Conservation (phyloP, 2,797 vertebrate genomes). For the Florisuga fusca region DNA sequence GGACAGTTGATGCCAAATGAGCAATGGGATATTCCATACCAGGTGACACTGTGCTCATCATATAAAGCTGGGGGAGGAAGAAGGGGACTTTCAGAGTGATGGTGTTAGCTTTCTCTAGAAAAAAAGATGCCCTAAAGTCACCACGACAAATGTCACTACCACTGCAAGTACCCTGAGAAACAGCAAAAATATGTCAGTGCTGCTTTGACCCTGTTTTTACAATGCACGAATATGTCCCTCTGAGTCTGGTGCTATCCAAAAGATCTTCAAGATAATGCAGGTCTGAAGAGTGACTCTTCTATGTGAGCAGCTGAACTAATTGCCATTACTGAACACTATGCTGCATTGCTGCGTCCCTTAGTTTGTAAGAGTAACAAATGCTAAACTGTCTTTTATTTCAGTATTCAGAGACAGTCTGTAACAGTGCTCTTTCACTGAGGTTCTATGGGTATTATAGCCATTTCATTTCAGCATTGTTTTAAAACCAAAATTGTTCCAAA, state of each 20-base stretch:
- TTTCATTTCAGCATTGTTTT: neutral
- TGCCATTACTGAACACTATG: neutral
- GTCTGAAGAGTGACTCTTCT: neutral
- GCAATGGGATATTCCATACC: no score
- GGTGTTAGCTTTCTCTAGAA: neutral
- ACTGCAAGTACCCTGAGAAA: neutral
- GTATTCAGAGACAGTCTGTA: neutral
- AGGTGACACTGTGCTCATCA: no score
- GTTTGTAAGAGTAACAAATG: neutral
- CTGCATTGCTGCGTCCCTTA: neutral
- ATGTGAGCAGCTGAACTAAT: neutral
- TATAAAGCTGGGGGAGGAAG: neutral
- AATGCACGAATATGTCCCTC: neutral
- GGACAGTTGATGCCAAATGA: no score
- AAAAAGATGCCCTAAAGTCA: neutral
- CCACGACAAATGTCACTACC: neutral
- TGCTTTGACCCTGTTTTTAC: neutral
- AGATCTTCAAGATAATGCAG: neutral
- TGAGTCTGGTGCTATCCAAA: neutral
- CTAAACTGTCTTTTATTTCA: neutral
- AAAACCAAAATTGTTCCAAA: neutral
- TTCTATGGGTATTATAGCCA: neutral
- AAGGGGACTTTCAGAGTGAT: accelerated
- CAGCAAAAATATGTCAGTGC: neutral
- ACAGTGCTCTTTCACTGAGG: neutral